These are phyloP conservation scores for Platycheirus rosarum DNA, from an alignment of 2,888 invertebrate genomes.

Conservation along the genomic window DNA sequence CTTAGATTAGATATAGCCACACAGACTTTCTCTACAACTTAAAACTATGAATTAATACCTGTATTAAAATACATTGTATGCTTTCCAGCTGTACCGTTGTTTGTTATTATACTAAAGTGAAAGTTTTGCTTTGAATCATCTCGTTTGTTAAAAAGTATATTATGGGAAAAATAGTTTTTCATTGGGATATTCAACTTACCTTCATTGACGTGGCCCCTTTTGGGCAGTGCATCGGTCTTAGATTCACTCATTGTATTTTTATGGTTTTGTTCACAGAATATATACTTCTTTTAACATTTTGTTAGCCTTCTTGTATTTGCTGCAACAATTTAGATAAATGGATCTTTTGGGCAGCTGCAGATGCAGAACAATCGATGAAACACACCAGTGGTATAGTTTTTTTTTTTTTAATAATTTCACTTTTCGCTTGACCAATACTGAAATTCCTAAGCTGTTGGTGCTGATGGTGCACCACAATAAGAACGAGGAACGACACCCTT, in stretches of 20 bases:
- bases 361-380: too few relatives aligned
- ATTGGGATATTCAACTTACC: constrained; percentile 80
- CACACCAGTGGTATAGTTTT: not conserved
- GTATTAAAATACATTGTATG: not conserved
- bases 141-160: too few relatives aligned
- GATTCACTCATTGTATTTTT: constrained; percentile 50
- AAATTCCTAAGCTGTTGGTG: not conserved
- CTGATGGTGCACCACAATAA: too few relatives aligned
- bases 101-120: constrained; percentile 14
- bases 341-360: too few relatives aligned
- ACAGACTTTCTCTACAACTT: constrained; percentile 19
- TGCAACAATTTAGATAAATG: not conserved
- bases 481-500: constrained; percentile 8
- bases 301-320: not conserved
- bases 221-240: constrained; percentile 85
- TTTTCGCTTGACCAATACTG: constrained; percentile 23
- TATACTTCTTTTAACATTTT: constrained; percentile 48
- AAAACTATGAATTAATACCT: constrained; percentile 3
- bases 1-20: too few relatives aligned
- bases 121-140: constrained; percentile 1
- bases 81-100: not conserved
- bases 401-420: constrained; percentile 42
- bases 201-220: constrained; percentile 87
- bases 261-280: constrained; percentile 17
- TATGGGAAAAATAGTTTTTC: not conserved